Evolutionary conservation across 2,797 vertebrate species (phyloP), one percentile per base, ranked within the genome.

Genomic region (Toxotes lorentzi): DNA sequence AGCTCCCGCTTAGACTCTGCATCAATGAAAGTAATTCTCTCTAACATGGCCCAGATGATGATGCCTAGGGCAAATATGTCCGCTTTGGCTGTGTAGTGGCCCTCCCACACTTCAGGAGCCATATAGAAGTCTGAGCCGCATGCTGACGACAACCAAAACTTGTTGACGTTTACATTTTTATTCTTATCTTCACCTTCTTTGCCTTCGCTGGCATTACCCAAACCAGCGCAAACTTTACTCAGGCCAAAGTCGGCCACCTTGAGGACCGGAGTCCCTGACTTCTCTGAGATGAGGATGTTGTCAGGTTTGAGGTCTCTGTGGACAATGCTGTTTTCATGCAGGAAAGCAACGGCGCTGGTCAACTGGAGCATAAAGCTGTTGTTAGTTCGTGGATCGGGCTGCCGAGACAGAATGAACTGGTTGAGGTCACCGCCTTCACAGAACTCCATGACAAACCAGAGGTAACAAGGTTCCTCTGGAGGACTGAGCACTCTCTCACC

Each of bases 361-460:
- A 99, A 95, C 92, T 99, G 98, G 23, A 97, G 95, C 97, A 98
- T 98, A 87, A 99, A 99, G 90, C 97, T 97, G 90, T 93, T 96
- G 93, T 97, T 99, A 60, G 96, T 98, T 1, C 83, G 92, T 0
- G 96, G 96, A 95, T 98, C 91, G 0, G 97, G 98, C 34, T 94
- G 92, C 1, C 98, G 94, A 0, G 98, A 99, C 56, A 99, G 91
- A 71, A 99, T 95, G n/a, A 98, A 99, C 85, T 96, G 97, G 94
- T 97, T 99, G 84, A 99, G 96, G 89, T 99, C 98, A 5, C 98
- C 98, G 2, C 97, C 97, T 90, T 99, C 97, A 0, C 98, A 99
- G 94, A 97, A 99, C 93, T 99, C 98, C 98, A 99, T 99, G 86
- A 99, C 96, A 0, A 99, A 99, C 98, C 98, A 99, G 63, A 99